Evolutionary conservation across 2,113 vertebrate species (phyloP).

Genomic region (Peromyscus maniculatus): DNA sequence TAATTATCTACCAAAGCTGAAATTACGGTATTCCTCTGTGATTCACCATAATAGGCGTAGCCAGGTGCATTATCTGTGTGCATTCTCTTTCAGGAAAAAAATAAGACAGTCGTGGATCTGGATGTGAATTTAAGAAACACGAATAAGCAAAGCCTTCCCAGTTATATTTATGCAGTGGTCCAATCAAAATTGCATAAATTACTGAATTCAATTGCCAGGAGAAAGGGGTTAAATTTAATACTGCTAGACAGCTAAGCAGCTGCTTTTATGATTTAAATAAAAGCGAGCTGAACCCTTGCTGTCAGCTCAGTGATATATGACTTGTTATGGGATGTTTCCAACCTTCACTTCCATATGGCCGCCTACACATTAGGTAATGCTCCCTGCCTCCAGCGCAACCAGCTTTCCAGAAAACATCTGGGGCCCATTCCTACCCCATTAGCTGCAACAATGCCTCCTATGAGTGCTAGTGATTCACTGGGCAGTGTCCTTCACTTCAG

Average conservation of each 20-base stretch:
- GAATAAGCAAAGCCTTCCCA: slow-evolving; percentile 75
- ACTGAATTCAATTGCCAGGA: slow-evolving; percentile 85
- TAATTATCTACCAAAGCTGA: slow-evolving; percentile 71
- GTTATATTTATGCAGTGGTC: slow-evolving; percentile 68
- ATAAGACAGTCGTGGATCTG: slow-evolving; percentile 64
- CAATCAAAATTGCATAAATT: slow-evolving; percentile 86
- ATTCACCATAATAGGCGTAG: slow-evolving; percentile 66
- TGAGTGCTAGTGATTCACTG: slow-evolving; percentile 89
- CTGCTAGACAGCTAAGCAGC: slow-evolving; percentile 91
- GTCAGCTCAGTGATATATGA: slow-evolving; percentile 95
- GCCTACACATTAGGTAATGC: slow-evolving; percentile 92
- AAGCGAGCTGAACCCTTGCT: slow-evolving; percentile 94
- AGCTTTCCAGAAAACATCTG: slow-evolving; percentile 90
- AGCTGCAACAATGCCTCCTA: slow-evolving; percentile 85
- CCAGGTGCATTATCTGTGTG: slow-evolving; percentile 68
- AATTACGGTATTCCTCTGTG: slow-evolving; percentile 77
- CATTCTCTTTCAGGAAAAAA: slow-evolving; percentile 73
- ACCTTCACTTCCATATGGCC: slow-evolving; percentile 92
- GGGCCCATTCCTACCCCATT: slow-evolving; percentile 89
- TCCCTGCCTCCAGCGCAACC: slow-evolving; percentile 88
- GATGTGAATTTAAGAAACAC: slow-evolving; percentile 69
- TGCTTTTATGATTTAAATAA: slow-evolving; percentile 96
- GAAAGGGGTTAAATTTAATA: slow-evolving; percentile 91
- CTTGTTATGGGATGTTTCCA: slow-evolving; percentile 97
- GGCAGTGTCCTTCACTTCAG: slow-evolving; percentile 87